Evolutionary conservation across 2,888 invertebrate genomes (phyloP), one percentile per base, ranked within the genome.

Genomic region (Ariolimax columbianus): DNA sequence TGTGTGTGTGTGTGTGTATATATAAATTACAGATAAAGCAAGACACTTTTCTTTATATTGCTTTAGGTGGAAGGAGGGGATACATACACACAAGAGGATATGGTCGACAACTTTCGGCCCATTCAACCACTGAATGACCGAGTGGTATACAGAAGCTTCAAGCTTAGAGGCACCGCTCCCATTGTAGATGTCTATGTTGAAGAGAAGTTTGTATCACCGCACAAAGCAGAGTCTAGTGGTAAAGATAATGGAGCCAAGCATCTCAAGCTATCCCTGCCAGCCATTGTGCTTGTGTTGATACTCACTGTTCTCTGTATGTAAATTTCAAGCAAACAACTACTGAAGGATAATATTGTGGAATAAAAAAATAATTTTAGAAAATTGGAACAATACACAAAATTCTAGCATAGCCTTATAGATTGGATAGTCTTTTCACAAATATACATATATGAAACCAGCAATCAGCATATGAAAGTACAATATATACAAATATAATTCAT

Each of bases 61-160:
- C 17, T n/a, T 2, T 26, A 63, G 59, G 26, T 9, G 43, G 78
- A 78, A 55, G 80, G 47, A 26, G 86, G 83, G 63, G 51, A 75
- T 43, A 43, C 11, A 23, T 87, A 87, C 81, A 81, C 87, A 2
- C 88, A 90, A 68, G 88, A 90, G 63, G 85, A 82, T 47, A 84
- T 92, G 43, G 90, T 91, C 40, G 89, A 92, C 88, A 93, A 93
- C 82, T 92, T 88, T 87, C 86, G 93, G 30, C 92, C 92, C 14
- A 90, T 92, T 11, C 93, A 93, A 86, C 91, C 92, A 26, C 87
- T 93, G 26, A 90, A 93, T 84, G 91, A 88, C 51, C 88, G 93
- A 36, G 81, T 82, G 0, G 90, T 93, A 11, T 90, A 91, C 85
- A 87, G 92, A 40, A 92, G 91, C 87, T 93, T 89, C 82, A 86